phyloP scores from a whole-genome alignment of 1,140 invertebrate species.

The Drosophila nannoptera region DNA sequence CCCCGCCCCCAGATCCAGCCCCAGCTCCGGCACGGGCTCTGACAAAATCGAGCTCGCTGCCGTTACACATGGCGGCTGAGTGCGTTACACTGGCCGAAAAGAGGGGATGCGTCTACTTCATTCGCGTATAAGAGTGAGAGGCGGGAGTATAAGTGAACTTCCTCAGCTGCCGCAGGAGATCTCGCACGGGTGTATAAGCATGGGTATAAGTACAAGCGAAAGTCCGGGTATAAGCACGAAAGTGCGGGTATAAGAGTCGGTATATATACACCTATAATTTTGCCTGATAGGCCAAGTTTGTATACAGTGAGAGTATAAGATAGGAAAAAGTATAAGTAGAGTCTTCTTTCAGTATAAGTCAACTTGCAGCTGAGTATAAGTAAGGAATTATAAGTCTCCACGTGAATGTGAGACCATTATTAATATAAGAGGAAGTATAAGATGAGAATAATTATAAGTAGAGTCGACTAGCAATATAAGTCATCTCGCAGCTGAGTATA shows the following conservation, averaged over 20 bases:
- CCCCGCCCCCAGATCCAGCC: not conserved
- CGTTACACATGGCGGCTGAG: not conserved
- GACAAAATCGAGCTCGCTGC: not conserved
- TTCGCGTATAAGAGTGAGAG: not conserved
- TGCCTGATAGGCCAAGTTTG: no score
- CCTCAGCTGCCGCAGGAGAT: not conserved
- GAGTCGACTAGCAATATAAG: no score
- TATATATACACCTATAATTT: not conserved
- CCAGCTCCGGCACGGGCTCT: not conserved
- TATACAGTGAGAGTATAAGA: not conserved
- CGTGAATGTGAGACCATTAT: no score
- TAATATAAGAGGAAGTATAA: not conserved
- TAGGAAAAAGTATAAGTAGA: not conserved
- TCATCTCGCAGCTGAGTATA: not conserved
- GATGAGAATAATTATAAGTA: conserved; percentile 4
- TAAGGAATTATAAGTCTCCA: not conserved
- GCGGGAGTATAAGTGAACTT: not conserved
- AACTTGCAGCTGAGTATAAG: no score
- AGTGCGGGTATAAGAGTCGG: not conserved
- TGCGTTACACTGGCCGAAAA: not conserved
- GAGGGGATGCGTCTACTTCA: not conserved
- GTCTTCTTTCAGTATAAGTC: no score
- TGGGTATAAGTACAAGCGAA: not conserved
- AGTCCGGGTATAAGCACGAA: not conserved
- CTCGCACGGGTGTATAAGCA: not conserved